phyloP scores from a whole-genome alignment of 2,888 invertebrate genomes.

The Plutella xylostella region DNA sequence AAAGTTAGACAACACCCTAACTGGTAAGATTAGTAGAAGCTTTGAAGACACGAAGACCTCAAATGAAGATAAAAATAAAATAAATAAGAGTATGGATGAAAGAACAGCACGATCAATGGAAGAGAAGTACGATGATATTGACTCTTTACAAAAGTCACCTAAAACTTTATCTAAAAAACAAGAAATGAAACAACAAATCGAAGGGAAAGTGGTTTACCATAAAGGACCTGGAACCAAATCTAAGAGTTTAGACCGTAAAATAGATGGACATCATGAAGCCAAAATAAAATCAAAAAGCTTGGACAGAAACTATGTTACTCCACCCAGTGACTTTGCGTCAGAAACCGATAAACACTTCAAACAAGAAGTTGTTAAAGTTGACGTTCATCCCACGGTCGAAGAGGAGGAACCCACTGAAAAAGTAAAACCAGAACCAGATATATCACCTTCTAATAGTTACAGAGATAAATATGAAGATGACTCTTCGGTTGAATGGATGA shows the following conservation, averaged over 20 bases:
- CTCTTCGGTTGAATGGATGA: constrained; percentile 61
- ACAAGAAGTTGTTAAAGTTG: constrained; percentile 61
- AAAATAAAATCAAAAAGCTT: constrained; percentile 75
- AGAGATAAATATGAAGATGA: constrained; percentile 59
- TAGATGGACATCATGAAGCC: constrained; percentile 68
- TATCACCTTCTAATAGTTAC: constrained; percentile 50
- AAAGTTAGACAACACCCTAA: constrained; percentile 73
- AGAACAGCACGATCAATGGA: constrained; percentile 71
- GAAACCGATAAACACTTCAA: constrained; percentile 58
- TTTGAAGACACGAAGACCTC: constrained; percentile 71
- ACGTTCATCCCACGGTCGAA: constrained; percentile 48
- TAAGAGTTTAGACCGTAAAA: constrained; percentile 75
- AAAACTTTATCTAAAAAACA: constrained; percentile 71
- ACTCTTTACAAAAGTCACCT: constrained; percentile 67
- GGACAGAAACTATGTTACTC: constrained; percentile 72
- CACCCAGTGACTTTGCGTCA: constrained; percentile 33
- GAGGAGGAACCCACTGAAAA: constrained; percentile 24
- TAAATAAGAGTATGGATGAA: constrained; percentile 74
- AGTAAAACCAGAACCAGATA: constrained; percentile 18
- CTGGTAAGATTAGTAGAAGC: constrained; percentile 71
- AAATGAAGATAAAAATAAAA: constrained; percentile 65
- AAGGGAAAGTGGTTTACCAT: constrained; percentile 73
- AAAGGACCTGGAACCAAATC: constrained; percentile 71
- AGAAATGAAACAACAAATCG: constrained; percentile 73
- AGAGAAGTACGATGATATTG: constrained; percentile 70